Evolutionary conservation across 2,888 invertebrate species (phyloP).

Genomic region (Apamea monoglypha): DNA sequence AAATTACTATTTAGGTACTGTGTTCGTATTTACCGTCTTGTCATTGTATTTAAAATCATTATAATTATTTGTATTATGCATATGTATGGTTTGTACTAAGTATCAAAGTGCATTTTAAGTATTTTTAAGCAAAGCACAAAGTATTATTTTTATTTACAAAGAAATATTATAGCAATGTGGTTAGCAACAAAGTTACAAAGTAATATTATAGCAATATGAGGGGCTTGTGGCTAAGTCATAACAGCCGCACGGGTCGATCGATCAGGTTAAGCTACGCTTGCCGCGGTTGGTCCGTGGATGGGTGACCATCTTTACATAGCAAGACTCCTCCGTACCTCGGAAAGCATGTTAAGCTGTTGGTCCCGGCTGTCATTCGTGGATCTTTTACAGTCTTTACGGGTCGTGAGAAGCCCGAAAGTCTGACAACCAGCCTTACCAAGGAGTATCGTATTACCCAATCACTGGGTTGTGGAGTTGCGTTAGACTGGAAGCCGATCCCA

Average conservation of each 20-base stretch:
- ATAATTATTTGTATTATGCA: conserved; percentile 23
- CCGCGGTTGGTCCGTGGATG: neutral
- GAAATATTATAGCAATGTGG: neutral
- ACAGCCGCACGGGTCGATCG: neutral
- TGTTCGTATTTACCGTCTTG: conserved; percentile 18
- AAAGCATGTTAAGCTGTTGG: too few species aligned
- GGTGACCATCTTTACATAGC: neutral
- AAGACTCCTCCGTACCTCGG: neutral
- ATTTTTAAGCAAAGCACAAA: neutral
- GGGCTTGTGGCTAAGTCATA: neutral
- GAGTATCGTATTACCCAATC: too few species aligned
- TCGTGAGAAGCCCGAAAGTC: too few species aligned
- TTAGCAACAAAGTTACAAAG: conserved; percentile 3
- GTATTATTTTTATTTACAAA: conserved; percentile 11
- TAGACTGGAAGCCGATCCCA: too few species aligned
- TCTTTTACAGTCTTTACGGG: too few species aligned
- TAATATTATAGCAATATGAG: neutral
- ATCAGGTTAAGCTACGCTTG: neutral
- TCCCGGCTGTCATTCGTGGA: too few species aligned
- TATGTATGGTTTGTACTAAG: conserved; percentile 26
- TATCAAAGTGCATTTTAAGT: conserved; percentile 21
- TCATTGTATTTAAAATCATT: conserved; percentile 46
- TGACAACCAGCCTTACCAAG: too few species aligned
- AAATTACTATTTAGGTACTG: conserved; percentile 8
- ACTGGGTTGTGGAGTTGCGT: too few species aligned